Evolutionary conservation across 1,140 invertebrate species (phyloP).

Genomic region (Lanistes nyassanus): DNA sequence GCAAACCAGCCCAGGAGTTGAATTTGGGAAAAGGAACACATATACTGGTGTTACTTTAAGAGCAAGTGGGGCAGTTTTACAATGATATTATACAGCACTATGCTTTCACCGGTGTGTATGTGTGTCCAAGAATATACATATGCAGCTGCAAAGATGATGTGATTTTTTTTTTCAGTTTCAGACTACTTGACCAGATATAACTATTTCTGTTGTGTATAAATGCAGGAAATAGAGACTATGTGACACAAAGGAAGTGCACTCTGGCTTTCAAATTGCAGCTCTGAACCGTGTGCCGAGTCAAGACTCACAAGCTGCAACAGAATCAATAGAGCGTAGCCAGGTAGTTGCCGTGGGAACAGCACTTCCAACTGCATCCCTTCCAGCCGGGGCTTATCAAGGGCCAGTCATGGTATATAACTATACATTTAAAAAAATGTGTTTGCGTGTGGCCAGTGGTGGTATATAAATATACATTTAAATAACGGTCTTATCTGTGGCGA

Average conservation of each 20-base stretch:
- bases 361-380: slow-evolving; percentile 81
- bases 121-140: too few species aligned
- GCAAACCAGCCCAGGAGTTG: too few species aligned
- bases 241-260: not conserved
- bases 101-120: too few species aligned
- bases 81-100: too few species aligned
- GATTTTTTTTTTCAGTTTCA: not conserved
- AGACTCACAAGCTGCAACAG: slow-evolving; percentile 46
- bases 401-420: slow-evolving; percentile 82
- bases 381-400: slow-evolving; percentile 81
- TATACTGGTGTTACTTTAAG: too few species aligned
- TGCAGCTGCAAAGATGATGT: too few species aligned
- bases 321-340: slow-evolving; percentile 73
- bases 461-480: too few species aligned
- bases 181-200: not conserved
- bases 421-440: not conserved
- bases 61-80: too few species aligned
- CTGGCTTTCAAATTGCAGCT: slow-evolving; percentile 16
- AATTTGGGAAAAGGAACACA: too few species aligned
- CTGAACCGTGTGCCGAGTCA: slow-evolving; percentile 46
- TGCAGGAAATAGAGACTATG: not conserved
- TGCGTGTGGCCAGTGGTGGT: not conserved
- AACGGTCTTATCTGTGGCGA: too few species aligned
- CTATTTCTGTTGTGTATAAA: not conserved
- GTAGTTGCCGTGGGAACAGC: slow-evolving; percentile 92